Conservation (phyloP, 2,113 vertebrate genomes). For the Lepus timidus region DNA sequence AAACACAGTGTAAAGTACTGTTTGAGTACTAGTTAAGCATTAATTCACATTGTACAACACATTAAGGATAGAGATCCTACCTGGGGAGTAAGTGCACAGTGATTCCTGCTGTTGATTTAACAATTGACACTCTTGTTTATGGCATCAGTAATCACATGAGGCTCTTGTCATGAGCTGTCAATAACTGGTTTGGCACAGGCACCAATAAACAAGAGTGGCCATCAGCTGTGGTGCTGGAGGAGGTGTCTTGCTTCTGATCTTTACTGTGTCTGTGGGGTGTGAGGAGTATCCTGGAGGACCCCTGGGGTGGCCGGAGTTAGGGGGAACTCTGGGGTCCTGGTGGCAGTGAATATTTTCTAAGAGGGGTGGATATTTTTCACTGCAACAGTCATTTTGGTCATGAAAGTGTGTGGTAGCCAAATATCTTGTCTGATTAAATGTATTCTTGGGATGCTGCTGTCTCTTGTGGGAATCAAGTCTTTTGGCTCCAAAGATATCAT, state of each 20-base stretch:
- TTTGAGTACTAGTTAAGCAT: too few species aligned
- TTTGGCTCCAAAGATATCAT: not conserved
- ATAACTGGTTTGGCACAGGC: not conserved
- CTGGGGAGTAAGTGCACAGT: too few species aligned
- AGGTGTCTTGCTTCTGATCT: too few species aligned
- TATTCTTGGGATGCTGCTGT: not conserved
- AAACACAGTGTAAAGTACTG: too few species aligned
- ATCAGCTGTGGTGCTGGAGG: not conserved
- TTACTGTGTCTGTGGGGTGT: not conserved
- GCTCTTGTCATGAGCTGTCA: too few species aligned
- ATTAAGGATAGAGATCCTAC: too few species aligned
- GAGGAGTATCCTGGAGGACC: not conserved
- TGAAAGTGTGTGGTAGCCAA: too few species aligned
- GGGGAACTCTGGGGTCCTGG: not conserved
- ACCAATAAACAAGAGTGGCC: not conserved
- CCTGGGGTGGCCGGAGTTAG: not conserved
- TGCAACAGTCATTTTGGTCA: not conserved
- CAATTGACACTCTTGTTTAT: too few species aligned
- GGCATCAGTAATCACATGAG: too few species aligned
- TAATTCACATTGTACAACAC: too few species aligned
- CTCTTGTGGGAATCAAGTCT: not conserved
- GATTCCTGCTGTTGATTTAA: too few species aligned
- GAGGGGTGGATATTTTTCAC: not conserved
- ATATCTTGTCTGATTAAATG: not conserved
- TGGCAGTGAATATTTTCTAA: not conserved